Evolutionary conservation across 2,797 vertebrate genomes (phyloP), one percentile per base, ranked within the genome.

Genomic region (Okamejei kenojei): DNA sequence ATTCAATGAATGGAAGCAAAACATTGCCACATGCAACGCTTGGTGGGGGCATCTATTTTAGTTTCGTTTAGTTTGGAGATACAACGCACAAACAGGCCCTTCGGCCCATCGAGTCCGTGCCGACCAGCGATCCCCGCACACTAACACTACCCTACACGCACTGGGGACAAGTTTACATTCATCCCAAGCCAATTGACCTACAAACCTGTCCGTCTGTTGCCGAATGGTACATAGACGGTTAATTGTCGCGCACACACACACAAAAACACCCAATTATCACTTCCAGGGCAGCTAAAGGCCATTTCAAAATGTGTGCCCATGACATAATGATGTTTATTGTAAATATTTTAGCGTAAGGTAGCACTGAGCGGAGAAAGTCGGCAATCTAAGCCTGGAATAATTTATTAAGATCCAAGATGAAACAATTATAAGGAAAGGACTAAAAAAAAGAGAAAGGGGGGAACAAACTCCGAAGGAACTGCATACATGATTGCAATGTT

Each of bases 401-500:
- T 97, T 97, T 97, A 97, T 97, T 97, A 98, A 97, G 96, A 97
- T 97, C 96, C 96, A 97, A 97, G 96, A 96, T 97, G 97, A 94
- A 93, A 96, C 97, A 97, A 97, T 97, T 97, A 96, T 95, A 96
- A 96, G 97, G 97, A 97, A 98, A 97, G 96, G 96, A 96, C 96
- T 97, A 96, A 95, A 97, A 97, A 95, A 97, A 97, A 97, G 94
- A 96, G n/a, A 96, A 97, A 96, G 95, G 96, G 95, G 96, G 96
- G 97, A 97, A 97, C 95, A 95, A 96, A 97, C 96, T 98, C 98
- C 98, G 98, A 98, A 97, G 97, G 97, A 98, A 97, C 97, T 95
- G 97, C 97, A 97, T 97, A 97, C 97, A 98, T 98, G 98, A 99
- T 99, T 99, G 98, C 98, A 97, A 98, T 97, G 98, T 99, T 99